Conservation (phyloP, 2,888 invertebrate genomes). For the Pyrocoelia pectoralis region DNA sequence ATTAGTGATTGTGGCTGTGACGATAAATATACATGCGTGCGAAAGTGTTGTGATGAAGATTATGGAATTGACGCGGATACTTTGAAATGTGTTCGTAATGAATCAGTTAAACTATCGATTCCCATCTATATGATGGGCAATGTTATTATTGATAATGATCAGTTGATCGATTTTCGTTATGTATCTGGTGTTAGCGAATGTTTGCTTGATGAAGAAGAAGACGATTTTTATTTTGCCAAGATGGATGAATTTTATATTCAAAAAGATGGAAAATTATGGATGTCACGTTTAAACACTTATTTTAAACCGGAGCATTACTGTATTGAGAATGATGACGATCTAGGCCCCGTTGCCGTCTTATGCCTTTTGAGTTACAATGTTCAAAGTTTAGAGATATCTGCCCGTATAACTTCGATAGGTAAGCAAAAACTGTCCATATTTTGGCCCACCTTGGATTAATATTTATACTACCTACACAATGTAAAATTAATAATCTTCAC, state of each 20-base stretch:
- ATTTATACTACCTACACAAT: too few relatives aligned
- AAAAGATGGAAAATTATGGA: constrained; percentile 15
- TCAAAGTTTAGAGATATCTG: constrained; percentile 10
- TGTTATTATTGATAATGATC: constrained; percentile 4
- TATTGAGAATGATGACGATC: constrained; percentile 8
- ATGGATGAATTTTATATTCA: constrained; percentile 11
- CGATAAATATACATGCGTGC: constrained; percentile 11
- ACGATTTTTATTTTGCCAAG: not conserved
- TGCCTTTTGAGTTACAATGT: not conserved
- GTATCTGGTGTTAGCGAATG: constrained; percentile 14
- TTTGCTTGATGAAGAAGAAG: not conserved
- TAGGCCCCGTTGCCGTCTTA: not conserved
- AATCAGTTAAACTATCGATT: not conserved
- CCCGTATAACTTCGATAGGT: constrained; percentile 11
- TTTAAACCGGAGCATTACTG: constrained; percentile 12
- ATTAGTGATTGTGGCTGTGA: constrained; percentile 15
- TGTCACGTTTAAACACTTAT: not conserved
- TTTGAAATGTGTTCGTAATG: constrained; percentile 12
- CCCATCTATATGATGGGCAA: constrained; percentile 14
- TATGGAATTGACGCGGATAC: not conserved
- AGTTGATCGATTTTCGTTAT: not conserved
- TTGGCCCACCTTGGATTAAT: too few relatives aligned
- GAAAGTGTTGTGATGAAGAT: constrained; percentile 21
- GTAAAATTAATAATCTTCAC: too few relatives aligned
- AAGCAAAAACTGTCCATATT: not conserved